A percentile compares a stretch with the other conserved stretches of the same genome.
phyloP scores from a whole-genome alignment of 2,797 vertebrate genomes.

The Odontamblyopus lacepedii region DNA sequence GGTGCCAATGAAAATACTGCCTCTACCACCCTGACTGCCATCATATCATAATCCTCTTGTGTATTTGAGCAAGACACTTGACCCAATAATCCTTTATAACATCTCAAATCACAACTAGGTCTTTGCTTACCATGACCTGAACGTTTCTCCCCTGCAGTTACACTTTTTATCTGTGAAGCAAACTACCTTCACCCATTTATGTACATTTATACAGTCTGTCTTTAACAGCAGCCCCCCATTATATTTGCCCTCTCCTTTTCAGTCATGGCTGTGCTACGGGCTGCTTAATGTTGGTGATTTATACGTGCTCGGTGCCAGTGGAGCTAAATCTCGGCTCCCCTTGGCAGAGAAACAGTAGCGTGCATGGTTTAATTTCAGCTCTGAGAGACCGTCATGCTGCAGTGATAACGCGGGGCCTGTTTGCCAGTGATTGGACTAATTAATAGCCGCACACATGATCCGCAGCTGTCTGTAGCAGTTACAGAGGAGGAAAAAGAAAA shows the following conservation, averaged over 20 bases:
- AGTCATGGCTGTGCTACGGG: conserved; percentile 47
- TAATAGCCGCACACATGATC: conserved; percentile 73
- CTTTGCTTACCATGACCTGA: not conserved
- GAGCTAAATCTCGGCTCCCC: conserved; percentile 71
- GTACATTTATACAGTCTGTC: conserved; percentile 36
- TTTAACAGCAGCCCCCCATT: conserved; percentile 58
- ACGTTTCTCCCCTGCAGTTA: not conserved
- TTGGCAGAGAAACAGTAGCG: conserved; percentile 66
- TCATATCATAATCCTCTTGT: not conserved
- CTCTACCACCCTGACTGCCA: too few relatives aligned
- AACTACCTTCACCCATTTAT: not conserved
- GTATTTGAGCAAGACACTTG: not conserved
- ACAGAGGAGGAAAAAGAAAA: conserved; percentile 24
- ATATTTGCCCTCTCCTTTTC: conserved; percentile 49
- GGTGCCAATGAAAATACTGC: not conserved
- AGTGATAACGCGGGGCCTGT: conserved; percentile 66
- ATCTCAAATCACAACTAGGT: not conserved
- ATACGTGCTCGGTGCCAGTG: conserved; percentile 65
- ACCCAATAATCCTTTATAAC: not conserved
- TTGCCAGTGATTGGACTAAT: conserved; percentile 76
- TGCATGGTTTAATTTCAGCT: conserved; percentile 75
- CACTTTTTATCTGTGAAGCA: conserved; percentile 41
- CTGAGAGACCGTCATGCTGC: conserved; percentile 68
- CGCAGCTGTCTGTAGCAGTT: conserved; percentile 50
- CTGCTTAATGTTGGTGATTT: conserved; percentile 72